Conservation (phyloP, 2,888 invertebrate species). For the Creontiades dilutus region DNA sequence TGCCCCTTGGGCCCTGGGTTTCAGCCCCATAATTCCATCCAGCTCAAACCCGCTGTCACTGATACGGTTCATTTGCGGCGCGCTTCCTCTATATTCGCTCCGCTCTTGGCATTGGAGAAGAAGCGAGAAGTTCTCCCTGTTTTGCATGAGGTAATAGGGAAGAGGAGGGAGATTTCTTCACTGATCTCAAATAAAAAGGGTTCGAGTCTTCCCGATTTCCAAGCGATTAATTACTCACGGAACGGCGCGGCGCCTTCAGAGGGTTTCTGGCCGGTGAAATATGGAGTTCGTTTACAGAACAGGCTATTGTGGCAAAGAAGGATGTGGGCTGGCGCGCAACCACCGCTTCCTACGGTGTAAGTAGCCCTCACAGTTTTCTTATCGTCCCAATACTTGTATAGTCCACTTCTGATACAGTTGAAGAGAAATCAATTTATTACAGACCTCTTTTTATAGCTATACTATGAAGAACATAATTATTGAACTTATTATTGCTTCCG, state of each 20-base stretch:
- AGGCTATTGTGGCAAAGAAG: slow-evolving; percentile 1
- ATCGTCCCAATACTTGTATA: too few relatives aligned
- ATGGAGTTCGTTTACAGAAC: neutral
- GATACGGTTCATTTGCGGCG: slow-evolving; percentile 64
- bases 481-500: too few relatives aligned
- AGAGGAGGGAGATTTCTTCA: neutral
- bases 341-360: neutral
- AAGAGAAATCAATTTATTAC: too few relatives aligned
- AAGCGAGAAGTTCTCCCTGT: neutral
- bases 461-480: too few relatives aligned
- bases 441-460: too few relatives aligned
- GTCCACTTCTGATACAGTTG: too few relatives aligned
- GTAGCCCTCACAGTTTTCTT: too few relatives aligned
- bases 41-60: slow-evolving; percentile 56
- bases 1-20: slow-evolving; percentile 25
- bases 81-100: slow-evolving; percentile 30
- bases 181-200: neutral
- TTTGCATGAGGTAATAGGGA: slow-evolving; percentile 52
- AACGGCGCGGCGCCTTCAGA: slow-evolving; percentile 28
- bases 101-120: neutral
- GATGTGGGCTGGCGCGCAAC: slow-evolving; percentile 12
- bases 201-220: slow-evolving; percentile 1
- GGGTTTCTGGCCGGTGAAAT: neutral
- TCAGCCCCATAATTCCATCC: slow-evolving; percentile 61
- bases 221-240: neutral